A percentile compares a stretch with the other conserved stretches of the same genome.
Evolutionary conservation across 2,888 invertebrate species (phyloP).

Genomic region (Laspeyria flexula): DNA sequence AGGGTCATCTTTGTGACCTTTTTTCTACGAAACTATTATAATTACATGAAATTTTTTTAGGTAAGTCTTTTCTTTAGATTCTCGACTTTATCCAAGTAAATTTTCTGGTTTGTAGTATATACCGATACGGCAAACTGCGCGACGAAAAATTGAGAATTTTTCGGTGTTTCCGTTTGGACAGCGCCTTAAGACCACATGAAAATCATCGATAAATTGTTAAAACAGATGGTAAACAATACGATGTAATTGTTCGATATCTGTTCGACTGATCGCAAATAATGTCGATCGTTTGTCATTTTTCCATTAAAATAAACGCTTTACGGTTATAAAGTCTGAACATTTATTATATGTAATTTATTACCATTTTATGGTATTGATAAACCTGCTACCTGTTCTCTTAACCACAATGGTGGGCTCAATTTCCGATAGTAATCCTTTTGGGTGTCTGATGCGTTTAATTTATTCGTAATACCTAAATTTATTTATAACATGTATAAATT

Average conservation of each 20-base stretch:
- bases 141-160: no score
- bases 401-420: conserved; percentile 19
- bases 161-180: no score
- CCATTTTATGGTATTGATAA: conserved; percentile 44
- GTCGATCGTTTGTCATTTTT: conserved; percentile 53
- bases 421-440: conserved; percentile 2
- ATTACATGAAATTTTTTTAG: no score
- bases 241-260: conserved; percentile 39
- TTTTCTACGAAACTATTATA: no score
- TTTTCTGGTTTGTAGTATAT: no score
- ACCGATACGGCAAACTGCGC: no score
- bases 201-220: conserved; percentile 11
- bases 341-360: conserved; percentile 50
- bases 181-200: conserved; percentile 10
- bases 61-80: no score
- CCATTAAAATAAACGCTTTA: conserved; percentile 56
- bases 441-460: not conserved
- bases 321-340: conserved; percentile 52
- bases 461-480: not conserved
- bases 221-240: conserved; percentile 26
- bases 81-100: no score
- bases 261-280: conserved; percentile 48
- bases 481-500: no score
- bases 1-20: no score
- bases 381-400: conserved; percentile 31